Evolutionary conservation across 2,797 vertebrate species (phyloP), one percentile per base, ranked within the genome.

Genomic region (Hemibagrus guttatus): DNA sequence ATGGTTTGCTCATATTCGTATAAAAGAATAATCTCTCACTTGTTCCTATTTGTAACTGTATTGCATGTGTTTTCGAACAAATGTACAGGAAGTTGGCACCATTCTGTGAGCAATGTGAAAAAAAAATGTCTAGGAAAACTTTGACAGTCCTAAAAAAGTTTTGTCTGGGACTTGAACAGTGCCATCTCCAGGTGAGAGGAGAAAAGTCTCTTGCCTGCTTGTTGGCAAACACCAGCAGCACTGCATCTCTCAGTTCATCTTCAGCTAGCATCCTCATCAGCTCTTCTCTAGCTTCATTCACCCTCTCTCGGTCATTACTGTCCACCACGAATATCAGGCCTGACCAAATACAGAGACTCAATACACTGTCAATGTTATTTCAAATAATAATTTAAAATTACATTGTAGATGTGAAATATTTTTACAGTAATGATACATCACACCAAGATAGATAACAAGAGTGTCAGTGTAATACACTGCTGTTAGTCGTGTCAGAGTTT

Each of bases 301-400:
- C 97, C 66, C 98, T 95, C 93, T 99, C 98, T 39, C 97, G 95
- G 91, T 99, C 98, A 46, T 99, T 98, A 91, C 97, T 99, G 94
- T 99, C 98, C 90, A 99, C 97, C 93, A 99, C 98, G 85, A 99
- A 99, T 93, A 99, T 99, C 95, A 99, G 93, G 85, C 98, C 98
- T 96, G 93, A 78, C 42, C 58, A 58, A 82, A 71, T 28, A 82
- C 42, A 83, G 11, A 61, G 95, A 28, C 21, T 7, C 21, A 84
- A 13, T 26, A 56, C 46, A 39, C 23, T 58, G 39, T 69, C 14
- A 26, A 13, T 66, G 46, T 54, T 21, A 3, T 68, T 68, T 68
- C 5, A 31, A 28, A 49, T 19, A 31, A 82, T 28, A 19, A 66
- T 66, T 49, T 66, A 9, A 6, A n/a, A 39, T 42, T 16, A 80